Evolutionary conservation across 2,888 invertebrate genomes (phyloP), one percentile per base, ranked within the genome.

Genomic region (Hyppa rectilinea): DNA sequence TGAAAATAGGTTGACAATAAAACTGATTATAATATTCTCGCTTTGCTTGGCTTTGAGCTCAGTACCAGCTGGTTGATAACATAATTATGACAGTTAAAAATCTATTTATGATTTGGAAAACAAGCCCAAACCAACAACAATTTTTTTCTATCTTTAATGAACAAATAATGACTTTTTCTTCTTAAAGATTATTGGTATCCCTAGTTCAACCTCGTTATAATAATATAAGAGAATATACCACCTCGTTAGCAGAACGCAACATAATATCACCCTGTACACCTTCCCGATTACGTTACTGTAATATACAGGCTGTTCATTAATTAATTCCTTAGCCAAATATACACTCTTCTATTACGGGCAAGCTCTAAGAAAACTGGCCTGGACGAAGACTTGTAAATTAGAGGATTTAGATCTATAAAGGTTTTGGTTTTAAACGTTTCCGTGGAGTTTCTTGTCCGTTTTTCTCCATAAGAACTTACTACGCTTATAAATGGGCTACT

Each of bases 201-300:
- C 50, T 71, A 50, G 23, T 52, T 34, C 56, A 47, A 23, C 43
- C 63, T 66, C 60, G 66, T 75, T 75, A 76, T 73, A 79, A 68
- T 70, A 62, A 66, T 66, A 59, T 50, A 36, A 58, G 34, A 55
- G 52, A 52, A 64, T 45, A 66, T 40, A 52, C 62, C 26, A 23
- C 78, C 78, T 78, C 64, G 71, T 78, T 81, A 78, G 63, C 26
- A 40, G 23, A 55, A 60, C 56, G 78, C 71, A 81, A 81, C 63
- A 55, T 52, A 81, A 81, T 81, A 81, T 71, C 63, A 71, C 23
- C 60, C 47, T 66, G 60, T 63, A 63, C 53, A 81, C 49, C 66
- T 60, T 60, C 49, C 53, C 23, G 59, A 66, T 76, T 78, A 55
- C 63, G 50, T 71, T 71, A 66, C 76, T 14, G 26, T 55, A 34